phyloP scores from a whole-genome alignment of 1,140 invertebrate genomes.

The Drosophila jambulina region DNA sequence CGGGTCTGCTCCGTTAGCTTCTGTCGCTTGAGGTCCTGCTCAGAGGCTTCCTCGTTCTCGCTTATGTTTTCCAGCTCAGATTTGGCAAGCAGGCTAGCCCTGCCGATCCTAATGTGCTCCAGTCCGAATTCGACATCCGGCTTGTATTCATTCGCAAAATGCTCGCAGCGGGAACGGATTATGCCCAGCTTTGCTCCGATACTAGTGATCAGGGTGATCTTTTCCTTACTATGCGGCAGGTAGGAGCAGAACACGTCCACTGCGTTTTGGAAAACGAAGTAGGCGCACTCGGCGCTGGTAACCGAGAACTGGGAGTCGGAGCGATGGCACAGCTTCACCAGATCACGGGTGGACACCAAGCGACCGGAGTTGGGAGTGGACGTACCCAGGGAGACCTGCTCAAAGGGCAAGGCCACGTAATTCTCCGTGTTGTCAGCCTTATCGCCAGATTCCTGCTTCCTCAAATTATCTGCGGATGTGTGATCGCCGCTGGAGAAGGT shows the following conservation, averaged over 20 bases:
- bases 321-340: constrained; percentile 96
- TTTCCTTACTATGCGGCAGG: constrained; percentile 86
- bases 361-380: constrained; percentile 85
- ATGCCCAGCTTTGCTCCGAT: constrained; percentile 94
- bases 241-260: constrained; percentile 94
- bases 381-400: constrained; percentile 48
- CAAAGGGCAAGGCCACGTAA: constrained; percentile 71
- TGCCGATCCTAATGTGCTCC: constrained; percentile 86
- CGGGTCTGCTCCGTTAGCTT: constrained; percentile 49
- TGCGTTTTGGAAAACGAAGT: constrained; percentile 94
- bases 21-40: constrained; percentile 57
- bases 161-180: constrained; percentile 92
- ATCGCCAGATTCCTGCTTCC: constrained; percentile 69
- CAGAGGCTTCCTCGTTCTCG: constrained; percentile 21
- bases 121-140: constrained; percentile 88
- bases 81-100: constrained; percentile 86
- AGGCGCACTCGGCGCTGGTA: constrained; percentile 89
- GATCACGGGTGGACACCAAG: constrained; percentile 93
- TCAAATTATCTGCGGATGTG: constrained; percentile 84
- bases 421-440: constrained; percentile 73
- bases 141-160: constrained; percentile 92
- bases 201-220: constrained; percentile 89
- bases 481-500: constrained; percentile 91
- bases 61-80: constrained; percentile 14
- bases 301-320: constrained; percentile 91